A percentile compares a stretch with the other conserved stretches of the same genome.
Evolutionary conservation across 2,888 invertebrate genomes (phyloP).

Genomic region (Nomada flava): DNA sequence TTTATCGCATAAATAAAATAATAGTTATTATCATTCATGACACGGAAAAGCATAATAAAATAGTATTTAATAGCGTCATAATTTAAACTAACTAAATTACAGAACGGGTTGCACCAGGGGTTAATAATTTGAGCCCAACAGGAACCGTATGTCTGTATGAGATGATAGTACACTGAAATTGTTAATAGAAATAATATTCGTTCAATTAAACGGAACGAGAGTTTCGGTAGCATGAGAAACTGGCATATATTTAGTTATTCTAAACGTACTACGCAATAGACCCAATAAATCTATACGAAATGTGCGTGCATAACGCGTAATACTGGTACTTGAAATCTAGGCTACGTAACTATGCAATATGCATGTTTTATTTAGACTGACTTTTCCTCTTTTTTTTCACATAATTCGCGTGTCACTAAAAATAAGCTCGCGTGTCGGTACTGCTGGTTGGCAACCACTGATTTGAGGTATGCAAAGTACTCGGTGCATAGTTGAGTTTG

Average conservation of each 20-base stretch:
- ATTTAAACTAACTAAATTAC: slow-evolving; percentile 7
- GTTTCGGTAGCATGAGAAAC: not conserved
- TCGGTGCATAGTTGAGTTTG: slow-evolving; percentile 14
- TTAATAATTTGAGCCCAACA: slow-evolving; percentile 22
- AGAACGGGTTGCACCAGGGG: slow-evolving; percentile 3
- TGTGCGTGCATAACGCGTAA: not conserved
- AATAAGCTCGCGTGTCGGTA: slow-evolving; percentile 30
- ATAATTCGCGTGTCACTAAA: slow-evolving; percentile 20
- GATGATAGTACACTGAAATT: slow-evolving; percentile 11
- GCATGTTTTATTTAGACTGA: not conserved
- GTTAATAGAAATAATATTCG: slow-evolving; percentile 2
- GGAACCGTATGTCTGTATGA: slow-evolving; percentile 16
- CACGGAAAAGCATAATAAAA: slow-evolving; percentile 12
- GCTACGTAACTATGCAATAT: not conserved
- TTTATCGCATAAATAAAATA: not conserved
- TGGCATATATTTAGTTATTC: not conserved
- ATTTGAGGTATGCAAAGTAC: slow-evolving; percentile 37
- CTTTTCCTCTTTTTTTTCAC: not conserved
- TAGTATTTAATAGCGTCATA: slow-evolving; percentile 21
- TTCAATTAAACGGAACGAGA: slow-evolving; percentile 17
- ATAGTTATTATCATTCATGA: not conserved
- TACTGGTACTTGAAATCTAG: not conserved
- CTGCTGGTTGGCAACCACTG: slow-evolving; percentile 40
- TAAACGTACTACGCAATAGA: not conserved
- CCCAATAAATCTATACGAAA: not conserved